Base-by-base conservation (phyloP, 1,140 invertebrate genomes). In the Steinernema feltiae region DNA sequence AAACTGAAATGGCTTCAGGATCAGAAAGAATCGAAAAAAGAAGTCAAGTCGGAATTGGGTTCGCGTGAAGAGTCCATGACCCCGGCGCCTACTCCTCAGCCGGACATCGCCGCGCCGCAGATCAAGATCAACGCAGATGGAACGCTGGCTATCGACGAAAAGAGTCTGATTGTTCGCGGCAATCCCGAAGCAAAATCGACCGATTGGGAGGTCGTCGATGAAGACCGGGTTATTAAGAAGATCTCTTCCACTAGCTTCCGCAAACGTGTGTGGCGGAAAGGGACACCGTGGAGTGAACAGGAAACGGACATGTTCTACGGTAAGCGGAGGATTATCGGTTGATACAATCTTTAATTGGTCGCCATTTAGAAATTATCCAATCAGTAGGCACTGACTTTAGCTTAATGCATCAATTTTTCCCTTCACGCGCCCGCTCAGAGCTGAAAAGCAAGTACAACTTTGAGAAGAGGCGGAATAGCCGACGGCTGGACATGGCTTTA, bases 201-300 rank as follows among this genome's bases (percentile, higher is more conserved):
- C 53, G 24, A 63, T 63, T 63, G 53, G 53, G 53, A 63, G 24
- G 53, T 63, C 53, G 53, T 63, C 12, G 53, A 63, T 63, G 53
- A 63, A 63, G 53, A 63, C 24, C 53, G 53, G 7, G 53, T 63
- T 7, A 27, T 27, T 21, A 63, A 63, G 53, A 63, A 63, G 24
- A 15, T 63, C 53, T 63, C 53, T 3, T 63, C 53, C 15, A 63
- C 53, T 12, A 63, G 53, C 53, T 63, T 63, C 24, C 15, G 53
- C 2, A 63, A 63, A 27, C 53, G 53, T 27, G 53, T 63, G 2
- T 27, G 53, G 53, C 53, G 53, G 12, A 63, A 63, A 63, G 53
- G 53, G 24, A 63, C 53, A 21, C 53, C 53, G 12, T 63, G 53
- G 53, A 63, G 7, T 3, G 53, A 63, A 21, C 15, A 27, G 24